Evolutionary conservation across 2,113 vertebrate species (phyloP).

Genomic region (Megaceryle maxima): DNA sequence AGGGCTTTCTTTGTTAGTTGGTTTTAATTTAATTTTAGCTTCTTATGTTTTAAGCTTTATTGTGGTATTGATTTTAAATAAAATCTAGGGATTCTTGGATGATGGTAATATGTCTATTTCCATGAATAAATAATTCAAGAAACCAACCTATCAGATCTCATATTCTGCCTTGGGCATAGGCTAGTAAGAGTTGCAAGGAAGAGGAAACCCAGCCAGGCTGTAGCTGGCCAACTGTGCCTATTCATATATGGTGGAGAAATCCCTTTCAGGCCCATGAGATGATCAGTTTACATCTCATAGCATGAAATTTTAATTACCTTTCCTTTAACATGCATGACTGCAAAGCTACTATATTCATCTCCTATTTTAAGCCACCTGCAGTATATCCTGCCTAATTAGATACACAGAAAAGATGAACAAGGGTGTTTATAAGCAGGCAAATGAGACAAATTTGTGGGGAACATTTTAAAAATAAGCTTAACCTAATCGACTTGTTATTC

Average conservation of each 20-base stretch:
- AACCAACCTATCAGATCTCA: not conserved
- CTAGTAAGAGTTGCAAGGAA: not conserved
- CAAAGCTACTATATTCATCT: constrained; percentile 20
- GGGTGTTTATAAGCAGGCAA: constrained; percentile 54
- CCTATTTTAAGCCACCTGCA: constrained; percentile 46
- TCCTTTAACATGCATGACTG: constrained; percentile 29
- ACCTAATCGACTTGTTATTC: constrained; percentile 55
- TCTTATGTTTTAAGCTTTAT: not conserved
- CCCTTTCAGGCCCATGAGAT: constrained; percentile 13
- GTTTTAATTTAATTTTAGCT: constrained; percentile 10
- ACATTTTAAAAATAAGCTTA: constrained; percentile 46
- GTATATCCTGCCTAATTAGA: constrained; percentile 36
- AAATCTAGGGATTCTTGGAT: not conserved
- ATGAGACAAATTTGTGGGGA: constrained; percentile 51
- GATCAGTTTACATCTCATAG: constrained; percentile 24
- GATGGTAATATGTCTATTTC: not conserved
- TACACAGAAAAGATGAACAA: constrained; percentile 2
- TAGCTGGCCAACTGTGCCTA: not conserved
- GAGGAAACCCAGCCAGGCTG: not conserved
- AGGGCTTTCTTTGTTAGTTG: not conserved
- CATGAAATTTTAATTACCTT: constrained; percentile 55
- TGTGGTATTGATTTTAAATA: constrained; percentile 17
- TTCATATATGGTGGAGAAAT: not conserved
- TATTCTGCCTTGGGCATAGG: not conserved
- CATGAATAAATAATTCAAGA: constrained; percentile 15